Base-by-base conservation (phyloP, 2,888 invertebrate genomes). In the Abrostola tripartita region DNA sequence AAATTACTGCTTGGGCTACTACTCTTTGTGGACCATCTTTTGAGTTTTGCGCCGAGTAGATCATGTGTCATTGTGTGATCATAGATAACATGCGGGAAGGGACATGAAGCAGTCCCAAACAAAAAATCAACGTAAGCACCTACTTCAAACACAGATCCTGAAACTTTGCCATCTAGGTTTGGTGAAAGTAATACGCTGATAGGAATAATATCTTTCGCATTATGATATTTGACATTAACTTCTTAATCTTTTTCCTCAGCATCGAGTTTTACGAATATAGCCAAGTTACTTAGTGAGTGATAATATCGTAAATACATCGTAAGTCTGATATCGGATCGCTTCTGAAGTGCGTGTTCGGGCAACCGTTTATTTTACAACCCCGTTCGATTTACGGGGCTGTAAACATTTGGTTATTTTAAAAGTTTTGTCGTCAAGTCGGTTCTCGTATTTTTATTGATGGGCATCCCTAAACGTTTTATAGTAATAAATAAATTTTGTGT, bases 331-430 rank as follows among this genome's bases (percentile, higher is more conserved):
- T 51, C 61, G 40, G 24, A 58, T 65, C 62, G 50, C 10, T 35
- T 59, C 24, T 40, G 14, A 50, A 53, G 54, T 61, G 62, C 35
- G 54, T 61, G 42, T 60, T 57, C 60, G 50, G 52, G 12, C 47
- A 61, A 54, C 59, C 47, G 50, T 61, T 61, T 37, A 10, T 64
- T 76, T 77, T 70, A 76, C 52, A 63, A 56, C 59, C 61, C 37
- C 47, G 57, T 64, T 62, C 54, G 44, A 40, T 71, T 71, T 61
- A 66, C 36, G 49, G 47, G 50, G 58, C 40, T 54, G 55, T 69
- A 73, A 76, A 65, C 62, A 38, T n/a, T 12, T 36, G 10, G 57
- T 62, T 9, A 61, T 61, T 65, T 72, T 62, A 59, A 69, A 76
- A 74, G 62, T 76, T 74, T 61, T 52, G 61, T 49, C 53, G 60